A percentile compares a stretch with the other conserved stretches of the same genome.
Conservation (phyloP, 2,888 invertebrate species). For the Hemaris fuciformis region DNA sequence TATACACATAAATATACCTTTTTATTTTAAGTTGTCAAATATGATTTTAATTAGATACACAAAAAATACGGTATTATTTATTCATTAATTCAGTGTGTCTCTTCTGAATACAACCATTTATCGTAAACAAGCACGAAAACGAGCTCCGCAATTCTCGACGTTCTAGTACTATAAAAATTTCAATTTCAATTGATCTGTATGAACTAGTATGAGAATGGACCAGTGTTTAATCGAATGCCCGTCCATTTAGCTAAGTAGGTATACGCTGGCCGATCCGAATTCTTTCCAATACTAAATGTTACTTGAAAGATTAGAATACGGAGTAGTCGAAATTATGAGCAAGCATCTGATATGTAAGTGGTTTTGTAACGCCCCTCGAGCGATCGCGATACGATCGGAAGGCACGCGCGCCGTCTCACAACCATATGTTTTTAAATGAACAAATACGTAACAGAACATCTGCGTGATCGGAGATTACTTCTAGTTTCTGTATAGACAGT, state of each 20-base stretch:
- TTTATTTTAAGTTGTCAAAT: neutral
- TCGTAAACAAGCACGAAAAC: neutral
- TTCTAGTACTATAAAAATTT: constrained; percentile 1
- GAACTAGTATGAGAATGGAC: neutral
- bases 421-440: constrained; percentile 51
- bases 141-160: neutral
- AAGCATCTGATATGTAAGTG: constrained; percentile 76
- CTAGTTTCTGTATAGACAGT: constrained; percentile 50
- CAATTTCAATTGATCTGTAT: constrained; percentile 5
- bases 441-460: constrained; percentile 59
- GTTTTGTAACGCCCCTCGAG: constrained; percentile 77
- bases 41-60: neutral
- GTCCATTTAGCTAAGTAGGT: constrained; percentile 23
- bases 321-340: constrained; percentile 75
- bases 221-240: neutral
- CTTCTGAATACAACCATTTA: neutral
- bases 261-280: constrained; percentile 30
- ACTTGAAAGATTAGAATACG: constrained; percentile 48
- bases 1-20: neutral
- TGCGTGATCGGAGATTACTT: constrained; percentile 53
- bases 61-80: neutral
- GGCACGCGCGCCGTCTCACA: constrained; percentile 56
- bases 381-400: constrained; percentile 60
- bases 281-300: constrained; percentile 30
- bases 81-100: neutral